Conservation (phyloP, 2,797 vertebrate genomes). For the Gobio occitaniae region DNA sequence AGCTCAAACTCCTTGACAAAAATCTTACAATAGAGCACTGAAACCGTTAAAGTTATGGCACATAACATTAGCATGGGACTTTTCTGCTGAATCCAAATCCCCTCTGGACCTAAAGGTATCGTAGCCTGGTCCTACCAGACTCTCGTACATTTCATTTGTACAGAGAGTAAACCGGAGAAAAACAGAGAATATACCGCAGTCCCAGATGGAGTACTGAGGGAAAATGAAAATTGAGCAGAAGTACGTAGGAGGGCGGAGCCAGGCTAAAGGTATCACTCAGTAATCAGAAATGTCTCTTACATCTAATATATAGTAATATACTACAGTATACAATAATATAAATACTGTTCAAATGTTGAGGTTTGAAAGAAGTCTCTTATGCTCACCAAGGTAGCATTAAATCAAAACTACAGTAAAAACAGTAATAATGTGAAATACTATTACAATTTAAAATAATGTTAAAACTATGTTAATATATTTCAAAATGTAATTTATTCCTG, state of each 20-base stretch:
- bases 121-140: no score
- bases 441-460: neutral
- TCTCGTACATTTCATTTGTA: no score
- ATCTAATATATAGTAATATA: neutral
- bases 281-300: neutral
- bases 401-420: neutral
- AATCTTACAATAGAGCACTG: neutral
- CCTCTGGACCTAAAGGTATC: neutral
- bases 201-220: no score
- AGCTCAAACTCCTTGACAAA: neutral
- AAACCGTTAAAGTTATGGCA: neutral
- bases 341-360: neutral
- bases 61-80: neutral
- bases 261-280: neutral
- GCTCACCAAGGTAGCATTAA: neutral
- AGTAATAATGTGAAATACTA: neutral
- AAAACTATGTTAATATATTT: no score
- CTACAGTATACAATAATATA: neutral
- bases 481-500: neutral
- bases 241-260: no score
- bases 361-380: neutral
- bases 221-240: no score
- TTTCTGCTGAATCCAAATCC: neutral
- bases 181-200: no score
- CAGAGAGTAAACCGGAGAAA: no score